phyloP scores from a whole-genome alignment of 2,888 invertebrate genomes.

The Rhodophaea formosa region DNA sequence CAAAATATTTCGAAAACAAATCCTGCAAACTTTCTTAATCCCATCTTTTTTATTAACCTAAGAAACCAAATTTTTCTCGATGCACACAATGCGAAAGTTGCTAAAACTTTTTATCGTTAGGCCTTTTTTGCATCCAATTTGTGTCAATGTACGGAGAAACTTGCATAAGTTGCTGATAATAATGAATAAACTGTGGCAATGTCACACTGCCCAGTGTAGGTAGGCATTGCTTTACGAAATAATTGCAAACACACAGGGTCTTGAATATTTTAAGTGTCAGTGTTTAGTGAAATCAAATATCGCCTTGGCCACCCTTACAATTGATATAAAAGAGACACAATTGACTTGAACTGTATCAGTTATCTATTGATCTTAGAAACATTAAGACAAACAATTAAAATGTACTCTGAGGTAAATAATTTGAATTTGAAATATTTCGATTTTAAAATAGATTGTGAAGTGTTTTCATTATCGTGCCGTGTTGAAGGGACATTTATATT shows the following conservation, averaged over 20 bases:
- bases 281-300: constrained; percentile 69
- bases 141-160: constrained; percentile 41
- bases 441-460: too few relatives aligned
- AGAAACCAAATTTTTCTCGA: not conserved
- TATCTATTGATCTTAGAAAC: constrained; percentile 42
- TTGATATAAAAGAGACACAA: constrained; percentile 68
- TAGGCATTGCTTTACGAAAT: constrained; percentile 53
- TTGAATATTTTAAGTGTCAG: constrained; percentile 51
- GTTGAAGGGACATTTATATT: not conserved
- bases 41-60: not conserved
- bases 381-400: constrained; percentile 49
- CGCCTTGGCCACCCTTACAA: constrained; percentile 65
- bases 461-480: not conserved
- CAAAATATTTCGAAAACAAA: not conserved
- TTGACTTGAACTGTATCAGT: constrained; percentile 61
- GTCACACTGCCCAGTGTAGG: constrained; percentile 44
- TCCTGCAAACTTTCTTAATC: not conserved
- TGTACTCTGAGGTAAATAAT: constrained; percentile 64
- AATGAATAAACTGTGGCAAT: constrained; percentile 45
- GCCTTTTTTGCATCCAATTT: constrained; percentile 43
- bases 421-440: too few relatives aligned
- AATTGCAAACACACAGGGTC: constrained; percentile 47
- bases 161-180: constrained; percentile 45
- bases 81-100: constrained; percentile 15
- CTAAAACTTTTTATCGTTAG: constrained; percentile 30